Percentiles rank a stretch among this genome's conserved stretches.
Evolutionary conservation across 2,888 invertebrate genomes (phyloP).

Genomic region (Cryptocephalus primarius): DNA sequence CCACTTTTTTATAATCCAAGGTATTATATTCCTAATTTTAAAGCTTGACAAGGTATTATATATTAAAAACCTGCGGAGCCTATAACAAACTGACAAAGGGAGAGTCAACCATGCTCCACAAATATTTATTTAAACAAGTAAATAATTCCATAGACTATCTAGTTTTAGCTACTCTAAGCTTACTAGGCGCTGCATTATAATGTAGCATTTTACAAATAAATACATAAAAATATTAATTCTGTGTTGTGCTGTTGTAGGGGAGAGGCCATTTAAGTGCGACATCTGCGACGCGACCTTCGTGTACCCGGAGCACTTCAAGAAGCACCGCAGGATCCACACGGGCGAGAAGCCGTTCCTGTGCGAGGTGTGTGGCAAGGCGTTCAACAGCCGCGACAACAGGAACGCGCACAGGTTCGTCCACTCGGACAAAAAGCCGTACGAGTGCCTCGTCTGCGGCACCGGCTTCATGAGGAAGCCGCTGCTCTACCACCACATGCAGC

Average conservation of each 20-base stretch:
- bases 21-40: too few species aligned
- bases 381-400: conserved; percentile 74
- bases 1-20: too few species aligned
- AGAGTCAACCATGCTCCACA: too few species aligned
- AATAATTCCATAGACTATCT: too few species aligned
- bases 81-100: too few species aligned
- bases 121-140: too few species aligned
- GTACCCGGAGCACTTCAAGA: conserved; percentile 73
- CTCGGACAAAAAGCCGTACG: conserved; percentile 78
- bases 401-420: conserved; percentile 79
- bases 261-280: conserved; percentile 63
- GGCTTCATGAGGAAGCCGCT: conserved; percentile 77
- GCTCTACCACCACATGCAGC: conserved; percentile 66
- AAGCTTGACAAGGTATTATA: too few species aligned
- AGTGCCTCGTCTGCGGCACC: conserved; percentile 68
- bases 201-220: too few species aligned
- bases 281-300: conserved; percentile 70
- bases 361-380: conserved; percentile 65
- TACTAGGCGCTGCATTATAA: too few species aligned
- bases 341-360: conserved; percentile 67
- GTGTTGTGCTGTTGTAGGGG: conserved; percentile 31
- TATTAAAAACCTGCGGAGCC: too few species aligned
- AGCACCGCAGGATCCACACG: conserved; percentile 67
- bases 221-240: too few species aligned
- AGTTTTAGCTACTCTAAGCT: too few species aligned